phyloP scores from a whole-genome alignment of 2,888 invertebrate genomes.

The Lycophotia porphyrea region DNA sequence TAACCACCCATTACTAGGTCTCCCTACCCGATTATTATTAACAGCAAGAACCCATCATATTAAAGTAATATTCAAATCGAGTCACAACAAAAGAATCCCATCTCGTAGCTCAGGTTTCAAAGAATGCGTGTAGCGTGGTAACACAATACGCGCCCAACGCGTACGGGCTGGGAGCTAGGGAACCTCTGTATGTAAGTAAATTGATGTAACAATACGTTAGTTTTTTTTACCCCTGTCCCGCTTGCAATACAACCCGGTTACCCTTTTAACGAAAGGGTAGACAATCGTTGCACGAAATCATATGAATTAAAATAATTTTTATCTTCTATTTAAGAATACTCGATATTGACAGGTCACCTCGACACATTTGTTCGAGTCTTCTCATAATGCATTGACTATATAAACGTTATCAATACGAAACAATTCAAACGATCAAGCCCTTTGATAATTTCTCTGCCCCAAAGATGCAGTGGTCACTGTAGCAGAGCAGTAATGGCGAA shows the following conservation, averaged over 20 bases:
- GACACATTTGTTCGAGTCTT: background rate
- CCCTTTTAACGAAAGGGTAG: conserved; percentile 35
- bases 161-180: conserved; percentile 70
- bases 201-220: conserved; percentile 71
- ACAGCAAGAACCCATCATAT: conserved; percentile 81
- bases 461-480: background rate
- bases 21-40: conserved; percentile 73
- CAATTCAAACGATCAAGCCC: background rate
- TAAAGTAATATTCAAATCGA: conserved; percentile 88
- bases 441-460: background rate
- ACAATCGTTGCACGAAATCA: conserved; percentile 1
- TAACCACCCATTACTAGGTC: conserved; percentile 58
- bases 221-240: conserved; percentile 54
- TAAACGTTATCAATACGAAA: background rate
- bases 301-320: background rate
- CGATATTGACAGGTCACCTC: background rate
- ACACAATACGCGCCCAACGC: conserved; percentile 85
- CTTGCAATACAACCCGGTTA: conserved; percentile 49
- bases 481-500: background rate
- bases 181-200: conserved; percentile 64
- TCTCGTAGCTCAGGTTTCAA: conserved; percentile 84
- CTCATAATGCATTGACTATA: background rate
- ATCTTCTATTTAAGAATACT: background rate
- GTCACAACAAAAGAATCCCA: conserved; percentile 86
- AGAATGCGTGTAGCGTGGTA: conserved; percentile 85